phyloP scores from a whole-genome alignment of 2,888 invertebrate genomes.

The Cephus rjabovi region DNA sequence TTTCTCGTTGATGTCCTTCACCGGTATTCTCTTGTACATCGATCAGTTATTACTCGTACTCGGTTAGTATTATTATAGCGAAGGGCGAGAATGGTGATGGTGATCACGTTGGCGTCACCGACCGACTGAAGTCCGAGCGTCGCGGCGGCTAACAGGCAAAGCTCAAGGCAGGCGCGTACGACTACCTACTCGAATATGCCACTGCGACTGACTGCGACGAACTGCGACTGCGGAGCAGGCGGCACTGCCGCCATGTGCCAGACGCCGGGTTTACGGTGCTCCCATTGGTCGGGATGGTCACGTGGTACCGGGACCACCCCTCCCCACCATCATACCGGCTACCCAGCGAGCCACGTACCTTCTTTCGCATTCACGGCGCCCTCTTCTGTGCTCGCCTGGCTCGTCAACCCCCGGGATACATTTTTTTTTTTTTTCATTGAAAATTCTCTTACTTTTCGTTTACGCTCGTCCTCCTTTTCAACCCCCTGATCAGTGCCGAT shows the following conservation, averaged over 20 bases:
- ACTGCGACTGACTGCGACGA: constrained; percentile 61
- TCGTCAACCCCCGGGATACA: constrained; percentile 1
- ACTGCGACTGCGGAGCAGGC: constrained; percentile 64
- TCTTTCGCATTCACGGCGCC: constrained; percentile 30
- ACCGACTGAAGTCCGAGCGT: constrained; percentile 62
- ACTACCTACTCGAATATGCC: constrained; percentile 61
- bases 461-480: background rate
- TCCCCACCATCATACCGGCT: constrained; percentile 10
- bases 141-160: constrained; percentile 52
- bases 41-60: background rate
- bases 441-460: background rate
- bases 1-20: background rate
- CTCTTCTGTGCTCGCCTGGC: constrained; percentile 23
- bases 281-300: constrained; percentile 54
- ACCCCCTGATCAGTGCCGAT: background rate
- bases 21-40: background rate
- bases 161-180: constrained; percentile 66
- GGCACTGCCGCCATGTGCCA: constrained; percentile 46
- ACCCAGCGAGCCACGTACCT: constrained; percentile 4
- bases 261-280: constrained; percentile 30
- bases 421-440: background rate
- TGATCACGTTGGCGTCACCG: constrained; percentile 47
- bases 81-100: constrained; percentile 48
- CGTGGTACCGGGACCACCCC: constrained; percentile 41
- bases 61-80: constrained; percentile 52